Evolutionary conservation across 1,140 invertebrate genomes (phyloP).

Genomic region (Chrysopa pallens): DNA sequence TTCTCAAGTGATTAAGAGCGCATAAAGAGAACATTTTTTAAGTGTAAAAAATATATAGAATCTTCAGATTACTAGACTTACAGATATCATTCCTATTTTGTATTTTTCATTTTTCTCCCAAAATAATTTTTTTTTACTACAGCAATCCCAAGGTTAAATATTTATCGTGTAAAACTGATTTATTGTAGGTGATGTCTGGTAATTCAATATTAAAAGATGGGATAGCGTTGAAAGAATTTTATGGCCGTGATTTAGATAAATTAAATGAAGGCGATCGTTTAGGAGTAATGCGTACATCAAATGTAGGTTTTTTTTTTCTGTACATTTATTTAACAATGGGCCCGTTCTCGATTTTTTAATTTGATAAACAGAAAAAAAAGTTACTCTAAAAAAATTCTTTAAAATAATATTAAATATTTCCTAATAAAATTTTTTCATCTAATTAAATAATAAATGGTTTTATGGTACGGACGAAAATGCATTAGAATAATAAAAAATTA

Average conservation of each 20-base stretch:
- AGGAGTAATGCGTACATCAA: slow-evolving; percentile 62
- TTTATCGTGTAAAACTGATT: slow-evolving; percentile 3
- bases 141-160: neutral
- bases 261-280: slow-evolving; percentile 70
- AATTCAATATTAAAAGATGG: slow-evolving; percentile 73
- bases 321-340: neutral
- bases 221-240: slow-evolving; percentile 54
- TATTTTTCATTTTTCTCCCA: too few relatives aligned
- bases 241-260: slow-evolving; percentile 67
- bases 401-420: too few relatives aligned
- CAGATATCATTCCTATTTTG: neutral
- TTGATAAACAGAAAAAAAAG: too few relatives aligned
- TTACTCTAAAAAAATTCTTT: too few relatives aligned
- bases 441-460: too few relatives aligned
- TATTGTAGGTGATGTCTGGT: slow-evolving; percentile 58
- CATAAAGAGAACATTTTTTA: too few relatives aligned
- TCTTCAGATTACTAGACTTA: neutral
- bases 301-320: slow-evolving; percentile 28
- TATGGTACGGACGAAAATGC: too few relatives aligned
- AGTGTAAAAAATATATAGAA: neutral
- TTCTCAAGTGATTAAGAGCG: too few relatives aligned
- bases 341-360: too few relatives aligned
- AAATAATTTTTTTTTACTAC: too few relatives aligned
- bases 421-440: too few relatives aligned
- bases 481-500: too few relatives aligned